Conservation (phyloP, 2,888 invertebrate species). For the Dicroscelio sp. region DNA sequence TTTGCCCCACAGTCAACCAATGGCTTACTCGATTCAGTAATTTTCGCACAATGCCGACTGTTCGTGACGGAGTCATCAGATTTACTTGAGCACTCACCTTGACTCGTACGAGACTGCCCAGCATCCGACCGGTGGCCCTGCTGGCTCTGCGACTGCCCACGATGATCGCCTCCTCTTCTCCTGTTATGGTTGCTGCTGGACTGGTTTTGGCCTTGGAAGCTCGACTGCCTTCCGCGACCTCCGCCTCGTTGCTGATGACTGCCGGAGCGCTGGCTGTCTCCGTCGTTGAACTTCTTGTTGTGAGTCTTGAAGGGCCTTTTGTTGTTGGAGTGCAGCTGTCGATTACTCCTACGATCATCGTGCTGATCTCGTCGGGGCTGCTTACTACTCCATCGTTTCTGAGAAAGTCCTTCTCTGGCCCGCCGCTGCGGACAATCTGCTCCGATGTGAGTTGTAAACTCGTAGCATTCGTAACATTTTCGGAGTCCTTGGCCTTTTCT, state of each 20-base stretch:
- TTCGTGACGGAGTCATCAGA: background rate
- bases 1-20: background rate
- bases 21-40: background rate
- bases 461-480: slow-evolving; percentile 4
- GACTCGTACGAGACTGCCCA: background rate
- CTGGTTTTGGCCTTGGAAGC: background rate
- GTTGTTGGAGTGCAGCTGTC: background rate
- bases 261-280: background rate
- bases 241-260: background rate
- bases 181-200: background rate
- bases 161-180: background rate
- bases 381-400: background rate
- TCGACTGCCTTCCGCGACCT: background rate
- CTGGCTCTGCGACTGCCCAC: background rate
- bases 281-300: background rate
- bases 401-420: background rate
- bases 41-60: background rate
- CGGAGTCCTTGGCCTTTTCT: background rate
- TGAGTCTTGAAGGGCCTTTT: background rate
- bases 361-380: background rate
- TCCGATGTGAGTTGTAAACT: background rate
- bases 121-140: background rate
- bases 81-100: background rate
- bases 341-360: background rate
- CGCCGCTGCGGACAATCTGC: background rate